Evolutionary conservation across 1,140 invertebrate species (phyloP).

Genomic region (Xylocopa sonorina): DNA sequence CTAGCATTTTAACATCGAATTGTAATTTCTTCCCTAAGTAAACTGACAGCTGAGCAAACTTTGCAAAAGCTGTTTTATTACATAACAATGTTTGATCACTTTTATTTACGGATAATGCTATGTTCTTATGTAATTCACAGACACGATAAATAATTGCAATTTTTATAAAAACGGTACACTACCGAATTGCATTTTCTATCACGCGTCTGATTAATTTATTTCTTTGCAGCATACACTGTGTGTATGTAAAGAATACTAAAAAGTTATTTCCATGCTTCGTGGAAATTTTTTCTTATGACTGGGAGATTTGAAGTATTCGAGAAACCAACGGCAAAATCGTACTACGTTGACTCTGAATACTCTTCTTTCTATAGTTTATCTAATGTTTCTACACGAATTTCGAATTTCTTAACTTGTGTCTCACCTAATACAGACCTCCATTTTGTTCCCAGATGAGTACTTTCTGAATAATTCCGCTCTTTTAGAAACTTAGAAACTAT

Average conservation of each 20-base stretch:
- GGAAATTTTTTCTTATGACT: background rate
- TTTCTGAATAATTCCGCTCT: background rate
- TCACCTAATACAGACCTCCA: constrained; percentile 15
- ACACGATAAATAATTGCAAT: background rate
- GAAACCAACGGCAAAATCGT: too few relatives aligned
- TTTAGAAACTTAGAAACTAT: constrained; percentile 17
- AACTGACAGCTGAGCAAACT: background rate
- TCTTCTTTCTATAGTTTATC: background rate
- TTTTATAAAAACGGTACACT: background rate
- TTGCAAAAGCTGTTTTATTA: background rate
- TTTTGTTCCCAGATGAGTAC: background rate
- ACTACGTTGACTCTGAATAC: too few relatives aligned
- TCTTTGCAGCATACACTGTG: background rate
- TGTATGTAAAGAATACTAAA: background rate
- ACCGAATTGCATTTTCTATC: background rate
- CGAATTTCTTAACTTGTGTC: constrained; percentile 20
- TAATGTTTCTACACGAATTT: background rate
- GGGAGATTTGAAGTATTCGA: background rate
- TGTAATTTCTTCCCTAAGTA: background rate
- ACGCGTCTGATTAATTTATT: background rate
- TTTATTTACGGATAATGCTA: background rate
- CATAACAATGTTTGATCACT: background rate
- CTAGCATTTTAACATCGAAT: background rate
- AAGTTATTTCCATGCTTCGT: background rate
- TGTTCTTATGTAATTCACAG: constrained; percentile 12